phyloP scores from a whole-genome alignment of 2,113 vertebrate species.

The Leptobrachium leishanense region DNA sequence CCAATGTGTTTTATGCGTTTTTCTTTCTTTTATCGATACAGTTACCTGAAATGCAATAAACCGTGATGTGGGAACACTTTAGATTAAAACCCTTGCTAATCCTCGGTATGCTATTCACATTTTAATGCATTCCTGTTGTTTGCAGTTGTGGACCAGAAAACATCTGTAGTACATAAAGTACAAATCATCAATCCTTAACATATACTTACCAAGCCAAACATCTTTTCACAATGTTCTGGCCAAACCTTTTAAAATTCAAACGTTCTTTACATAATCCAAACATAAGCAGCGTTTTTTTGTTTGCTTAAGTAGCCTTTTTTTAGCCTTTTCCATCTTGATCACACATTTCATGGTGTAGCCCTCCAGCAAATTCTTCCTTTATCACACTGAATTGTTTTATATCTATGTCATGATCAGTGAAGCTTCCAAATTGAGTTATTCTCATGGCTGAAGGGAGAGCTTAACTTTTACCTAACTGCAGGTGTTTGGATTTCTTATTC shows the following conservation, averaged over 20 bases:
- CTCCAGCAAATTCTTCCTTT: conserved; percentile 14
- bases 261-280: conserved; percentile 24
- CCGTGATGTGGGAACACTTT: background rate
- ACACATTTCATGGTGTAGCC: conserved; percentile 12
- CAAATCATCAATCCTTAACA: conserved; percentile 38
- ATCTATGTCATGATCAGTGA: conserved; percentile 5
- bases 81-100: conserved; percentile 1
- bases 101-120: background rate
- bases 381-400: conserved; percentile 8
- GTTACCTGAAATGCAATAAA: background rate
- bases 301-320: background rate
- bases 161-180: conserved; percentile 35
- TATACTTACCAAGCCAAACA: conserved; percentile 23
- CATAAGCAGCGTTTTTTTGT: conserved; percentile 1
- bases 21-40: too few species aligned
- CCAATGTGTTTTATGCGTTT: too few species aligned
- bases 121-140: background rate
- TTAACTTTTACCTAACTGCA: background rate
- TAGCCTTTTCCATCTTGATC: background rate
- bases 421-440: background rate
- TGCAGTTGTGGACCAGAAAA: background rate
- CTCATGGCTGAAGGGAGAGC: background rate
- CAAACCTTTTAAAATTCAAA: conserved; percentile 31
- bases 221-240: conserved; percentile 2
- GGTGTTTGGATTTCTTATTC: background rate